Percentiles rank a stretch among this genome's conserved stretches.
Conservation (phyloP, 2,797 vertebrate species). For the Sparidentex hasta region DNA sequence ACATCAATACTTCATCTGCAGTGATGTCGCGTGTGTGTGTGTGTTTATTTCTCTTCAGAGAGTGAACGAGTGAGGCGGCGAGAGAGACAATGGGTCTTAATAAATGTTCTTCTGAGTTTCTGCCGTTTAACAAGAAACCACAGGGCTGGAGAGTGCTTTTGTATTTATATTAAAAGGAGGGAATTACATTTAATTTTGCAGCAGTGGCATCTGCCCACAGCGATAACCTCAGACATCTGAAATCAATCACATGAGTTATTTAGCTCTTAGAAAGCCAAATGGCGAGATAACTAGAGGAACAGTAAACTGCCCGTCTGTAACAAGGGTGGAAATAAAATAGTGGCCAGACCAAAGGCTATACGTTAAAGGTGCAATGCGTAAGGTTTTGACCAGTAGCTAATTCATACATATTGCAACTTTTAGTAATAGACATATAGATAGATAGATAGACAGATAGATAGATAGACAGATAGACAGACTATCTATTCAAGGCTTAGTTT, state of each 20-base stretch:
- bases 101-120: background rate
- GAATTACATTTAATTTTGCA: no score
- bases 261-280: constrained; percentile 1
- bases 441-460: no score
- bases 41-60: background rate
- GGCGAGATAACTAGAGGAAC: background rate
- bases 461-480: background rate
- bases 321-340: constrained; percentile 1
- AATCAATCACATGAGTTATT: background rate
- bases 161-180: no score
- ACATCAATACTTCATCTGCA: background rate
- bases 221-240: no score
- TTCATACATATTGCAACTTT: no score
- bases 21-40: background rate
- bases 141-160: background rate
- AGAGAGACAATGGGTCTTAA: background rate
- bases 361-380: no score
- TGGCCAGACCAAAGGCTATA: background rate
- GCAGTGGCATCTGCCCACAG: no score
- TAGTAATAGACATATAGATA: no score
- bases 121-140: background rate
- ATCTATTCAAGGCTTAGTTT: constrained; percentile 30
- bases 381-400: no score
- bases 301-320: constrained; percentile 2
- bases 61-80: background rate